Evolutionary conservation across 1,140 invertebrate genomes (phyloP).

Genomic region (Dendrolimus kikuchii): DNA sequence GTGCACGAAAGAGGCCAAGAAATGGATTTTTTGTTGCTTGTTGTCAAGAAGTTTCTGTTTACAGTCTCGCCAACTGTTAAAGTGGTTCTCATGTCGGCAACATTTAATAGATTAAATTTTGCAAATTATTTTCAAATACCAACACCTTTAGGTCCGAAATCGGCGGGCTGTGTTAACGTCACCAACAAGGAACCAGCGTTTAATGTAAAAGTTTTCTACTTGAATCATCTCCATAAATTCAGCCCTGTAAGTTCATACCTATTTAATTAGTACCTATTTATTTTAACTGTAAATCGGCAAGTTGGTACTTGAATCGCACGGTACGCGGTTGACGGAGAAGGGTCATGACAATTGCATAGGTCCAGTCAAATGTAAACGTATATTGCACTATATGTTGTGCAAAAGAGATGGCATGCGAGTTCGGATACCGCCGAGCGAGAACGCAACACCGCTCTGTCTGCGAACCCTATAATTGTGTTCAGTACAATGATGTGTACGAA

Average conservation of each 20-base stretch:
- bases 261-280: conserved; percentile 7
- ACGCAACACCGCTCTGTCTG: too few relatives aligned
- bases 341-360: too few relatives aligned
- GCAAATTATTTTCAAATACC: conserved; percentile 80
- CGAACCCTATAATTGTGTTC: too few relatives aligned
- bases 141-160: conserved; percentile 51
- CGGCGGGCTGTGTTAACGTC: conserved; percentile 76
- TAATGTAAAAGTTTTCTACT: conserved; percentile 77
- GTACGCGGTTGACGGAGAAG: too few relatives aligned
- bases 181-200: conserved; percentile 64
- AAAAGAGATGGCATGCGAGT: too few relatives aligned
- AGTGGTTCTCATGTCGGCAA: conserved; percentile 92
- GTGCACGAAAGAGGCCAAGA: conserved; percentile 97
- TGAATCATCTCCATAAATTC: conserved; percentile 76
- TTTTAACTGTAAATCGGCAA: not conserved
- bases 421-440: too few relatives aligned
- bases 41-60: conserved; percentile 86
- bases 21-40: conserved; percentile 91
- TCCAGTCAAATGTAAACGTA: too few relatives aligned
- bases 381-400: too few relatives aligned
- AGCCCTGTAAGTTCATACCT: conserved; percentile 38
- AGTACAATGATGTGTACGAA: too few relatives aligned
- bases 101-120: conserved; percentile 83
- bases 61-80: conserved; percentile 81
- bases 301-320: too few relatives aligned